phyloP scores from a whole-genome alignment of 1,140 invertebrate genomes.

The Dendroctonus valens region DNA sequence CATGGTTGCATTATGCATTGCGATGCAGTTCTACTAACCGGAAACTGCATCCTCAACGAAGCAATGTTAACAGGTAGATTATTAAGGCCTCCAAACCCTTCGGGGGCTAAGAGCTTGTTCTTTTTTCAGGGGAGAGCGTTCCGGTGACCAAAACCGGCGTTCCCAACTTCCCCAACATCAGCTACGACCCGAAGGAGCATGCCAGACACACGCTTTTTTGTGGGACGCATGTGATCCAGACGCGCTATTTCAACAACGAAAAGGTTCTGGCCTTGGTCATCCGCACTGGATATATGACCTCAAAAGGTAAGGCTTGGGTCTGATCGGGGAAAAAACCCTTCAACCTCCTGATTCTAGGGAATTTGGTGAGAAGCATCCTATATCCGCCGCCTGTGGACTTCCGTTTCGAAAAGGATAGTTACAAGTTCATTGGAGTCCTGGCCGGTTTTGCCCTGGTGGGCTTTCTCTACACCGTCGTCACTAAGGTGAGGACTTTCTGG shows the following conservation, averaged over 20 bases:
- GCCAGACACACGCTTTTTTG: slow-evolving; percentile 89
- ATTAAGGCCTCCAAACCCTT: neutral
- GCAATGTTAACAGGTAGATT: slow-evolving; percentile 89
- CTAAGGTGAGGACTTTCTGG: slow-evolving; percentile 62
- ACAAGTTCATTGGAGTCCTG: slow-evolving; percentile 85
- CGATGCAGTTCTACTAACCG: slow-evolving; percentile 79
- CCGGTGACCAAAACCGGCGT: slow-evolving; percentile 90
- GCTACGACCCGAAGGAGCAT: slow-evolving; percentile 81
- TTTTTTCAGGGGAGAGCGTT: slow-evolving; percentile 71
- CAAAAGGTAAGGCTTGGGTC: slow-evolving; percentile 64
- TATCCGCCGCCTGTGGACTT: slow-evolving; percentile 94
- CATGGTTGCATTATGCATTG: slow-evolving; percentile 80
- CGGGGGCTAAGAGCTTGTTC: neutral
- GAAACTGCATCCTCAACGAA: slow-evolving; percentile 93
- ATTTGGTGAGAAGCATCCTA: slow-evolving; percentile 86
- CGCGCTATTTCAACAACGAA: slow-evolving; percentile 79
- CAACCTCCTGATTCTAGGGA: slow-evolving; percentile 42
- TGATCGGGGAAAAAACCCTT: slow-evolving; percentile 1
- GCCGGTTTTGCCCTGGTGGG: slow-evolving; percentile 73
- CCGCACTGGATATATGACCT: slow-evolving; percentile 82
- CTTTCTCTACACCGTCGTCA: slow-evolving; percentile 79
- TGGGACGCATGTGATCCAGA: slow-evolving; percentile 96
- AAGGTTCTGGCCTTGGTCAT: slow-evolving; percentile 70
- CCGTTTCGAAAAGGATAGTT: slow-evolving; percentile 91
- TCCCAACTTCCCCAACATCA: slow-evolving; percentile 63